Percentiles rank a stretch among this genome's conserved stretches.
Conservation (phyloP, 2,888 invertebrate species). For the Lochmaea crataegi region DNA sequence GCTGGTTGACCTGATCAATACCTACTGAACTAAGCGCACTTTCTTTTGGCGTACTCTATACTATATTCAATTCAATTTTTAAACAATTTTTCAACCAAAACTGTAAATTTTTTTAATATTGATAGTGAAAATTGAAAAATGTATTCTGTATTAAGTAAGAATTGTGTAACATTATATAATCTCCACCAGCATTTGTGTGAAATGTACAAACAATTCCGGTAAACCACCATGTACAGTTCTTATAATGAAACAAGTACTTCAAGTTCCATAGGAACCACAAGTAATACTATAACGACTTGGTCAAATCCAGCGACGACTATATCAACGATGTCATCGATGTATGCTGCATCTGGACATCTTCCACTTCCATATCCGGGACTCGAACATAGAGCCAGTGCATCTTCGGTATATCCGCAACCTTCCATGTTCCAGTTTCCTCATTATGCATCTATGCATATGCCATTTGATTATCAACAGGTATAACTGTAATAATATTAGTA, state of each 20-base stretch:
- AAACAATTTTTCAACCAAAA: too few relatives aligned
- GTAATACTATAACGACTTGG: conserved; percentile 40
- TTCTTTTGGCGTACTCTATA: too few relatives aligned
- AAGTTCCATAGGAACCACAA: conserved; percentile 32
- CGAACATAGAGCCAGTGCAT: conserved; percentile 56
- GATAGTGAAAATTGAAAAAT: not conserved
- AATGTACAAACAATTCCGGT: conserved; percentile 22
- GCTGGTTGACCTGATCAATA: too few relatives aligned
- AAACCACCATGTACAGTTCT: conserved; percentile 35
- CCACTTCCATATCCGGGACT: conserved; percentile 53
- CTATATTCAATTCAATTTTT: too few relatives aligned
- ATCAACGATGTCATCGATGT: conserved; percentile 42
- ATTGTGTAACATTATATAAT: conserved; percentile 8
- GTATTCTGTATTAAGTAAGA: not conserved
- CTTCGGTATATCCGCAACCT: conserved; percentile 51
- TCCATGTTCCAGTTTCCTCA: conserved; percentile 58
- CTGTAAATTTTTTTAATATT: not conserved
- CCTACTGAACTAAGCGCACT: too few relatives aligned
- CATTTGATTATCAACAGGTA: conserved; percentile 61
- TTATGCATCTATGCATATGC: conserved; percentile 56
- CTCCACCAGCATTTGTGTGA: not conserved
- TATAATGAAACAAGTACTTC: conserved; percentile 37
- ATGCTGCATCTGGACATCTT: conserved; percentile 42
- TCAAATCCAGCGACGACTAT: conserved; percentile 33
- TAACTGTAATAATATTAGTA: not conserved